Base-by-base conservation (phyloP, 2,888 invertebrate species). In the Ommatoiulus sabulosus region DNA sequence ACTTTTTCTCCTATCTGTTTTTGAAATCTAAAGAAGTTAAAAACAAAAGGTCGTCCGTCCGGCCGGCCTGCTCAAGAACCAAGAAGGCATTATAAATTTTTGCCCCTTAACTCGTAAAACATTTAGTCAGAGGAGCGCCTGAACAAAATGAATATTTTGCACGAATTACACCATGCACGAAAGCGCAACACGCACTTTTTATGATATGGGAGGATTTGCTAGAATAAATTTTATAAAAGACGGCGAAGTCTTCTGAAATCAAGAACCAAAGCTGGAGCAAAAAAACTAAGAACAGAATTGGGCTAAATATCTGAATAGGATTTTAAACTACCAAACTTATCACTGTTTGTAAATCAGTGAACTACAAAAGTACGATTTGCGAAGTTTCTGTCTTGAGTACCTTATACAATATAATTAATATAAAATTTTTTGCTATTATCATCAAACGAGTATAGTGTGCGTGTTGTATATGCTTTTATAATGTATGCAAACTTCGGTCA, bases 31-130 rank as follows among this genome's bases (percentile, higher is more conserved):
- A 80, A 80, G 24, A 35, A 35, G 6, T 35, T 80, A 2, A 80
- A 80, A 80, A 80, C 80, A 80, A 80, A 80, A 80, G 80, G 80
- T 80, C 80, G 80, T 80, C 80, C 80, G 80, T 35, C 24, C 72
- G 8, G 72, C n/a, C n/a, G n/a, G 72, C 72, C 72, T 72, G 72
- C 10, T 72, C 80, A 35, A 35, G 8, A 80, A 80, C 35, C 80
- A 80, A 80, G 80, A 80, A 80, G 80, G 80, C 35, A 80, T 80
- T 35, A 35, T 80, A 80, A 35, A 80, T 80, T 80, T 72, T 35
- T 80, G 80, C 80, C 80, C 35, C 80, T 80, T 80, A 80, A 80
- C 80, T 80, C 80, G 80, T 80, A 80, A 80, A 80, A 80, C 35
- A 80, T 80, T 80, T 12, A 24, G 10, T 35, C 24, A 72, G 72